These are phyloP conservation scores for Caenorhabditis becei DNA, from an alignment of 2,888 invertebrate species.

Conservation along the genomic window DNA sequence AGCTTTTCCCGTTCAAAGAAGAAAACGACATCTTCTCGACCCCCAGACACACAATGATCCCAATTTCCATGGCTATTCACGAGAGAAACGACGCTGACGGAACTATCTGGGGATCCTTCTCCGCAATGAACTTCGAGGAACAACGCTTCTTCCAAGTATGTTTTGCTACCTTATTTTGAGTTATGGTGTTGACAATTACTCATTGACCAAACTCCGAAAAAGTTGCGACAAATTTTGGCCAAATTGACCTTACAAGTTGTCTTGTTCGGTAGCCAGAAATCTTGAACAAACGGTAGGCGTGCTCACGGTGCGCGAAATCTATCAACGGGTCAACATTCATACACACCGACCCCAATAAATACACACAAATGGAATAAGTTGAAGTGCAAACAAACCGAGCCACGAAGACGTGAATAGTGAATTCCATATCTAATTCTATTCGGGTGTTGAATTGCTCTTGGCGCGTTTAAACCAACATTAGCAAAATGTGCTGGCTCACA, in stretches of 20 bases:
- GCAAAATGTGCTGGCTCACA: background rate
- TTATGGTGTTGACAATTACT: background rate
- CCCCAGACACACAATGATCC: conserved; percentile 79
- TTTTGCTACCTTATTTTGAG: background rate
- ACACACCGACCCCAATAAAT: conserved; percentile 30
- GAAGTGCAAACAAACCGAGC: conserved; percentile 49
- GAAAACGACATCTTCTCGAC: conserved; percentile 79
- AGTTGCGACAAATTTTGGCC: conserved; percentile 38
- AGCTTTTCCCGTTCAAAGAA: conserved; percentile 80
- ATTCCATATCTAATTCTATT: conserved; percentile 40
- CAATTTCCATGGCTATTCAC: conserved; percentile 81
- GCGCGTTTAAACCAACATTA: conserved; percentile 16
- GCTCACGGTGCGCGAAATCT: conserved; percentile 55
- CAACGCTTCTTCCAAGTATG: conserved; percentile 80
- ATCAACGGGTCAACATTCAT: conserved; percentile 46
- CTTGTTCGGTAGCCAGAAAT: conserved; percentile 32
- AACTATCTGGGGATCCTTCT: conserved; percentile 80
- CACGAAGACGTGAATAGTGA: conserved; percentile 59
- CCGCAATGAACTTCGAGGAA: conserved; percentile 81
- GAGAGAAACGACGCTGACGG: conserved; percentile 78
- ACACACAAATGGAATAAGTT: conserved; percentile 59
- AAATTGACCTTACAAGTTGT: conserved; percentile 40
- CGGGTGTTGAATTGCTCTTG: conserved; percentile 19
- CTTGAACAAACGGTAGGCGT: conserved; percentile 58
- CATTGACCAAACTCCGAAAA: conserved; percentile 6